Percentiles rank a stretch among this genome's conserved stretches.
Conservation (phyloP, 2,797 vertebrate genomes). For the Schizothorax lantsangensis region DNA sequence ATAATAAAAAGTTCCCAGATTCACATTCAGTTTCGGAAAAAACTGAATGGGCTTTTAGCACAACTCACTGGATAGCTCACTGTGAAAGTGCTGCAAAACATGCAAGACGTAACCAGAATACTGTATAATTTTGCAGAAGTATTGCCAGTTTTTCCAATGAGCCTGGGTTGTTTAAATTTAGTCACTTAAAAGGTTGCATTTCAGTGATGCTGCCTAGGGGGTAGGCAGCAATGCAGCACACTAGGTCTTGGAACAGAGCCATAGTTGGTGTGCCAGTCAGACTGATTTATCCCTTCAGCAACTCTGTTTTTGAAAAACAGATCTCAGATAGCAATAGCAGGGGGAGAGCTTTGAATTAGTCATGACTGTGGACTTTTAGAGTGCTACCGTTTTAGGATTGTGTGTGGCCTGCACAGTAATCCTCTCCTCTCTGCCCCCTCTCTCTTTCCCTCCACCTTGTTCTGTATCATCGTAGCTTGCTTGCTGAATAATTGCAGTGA, state of each 20-base stretch:
- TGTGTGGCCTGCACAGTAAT: conserved; percentile 50
- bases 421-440: conserved; percentile 49
- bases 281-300: conserved; percentile 48
- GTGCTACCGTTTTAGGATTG: conserved; percentile 57
- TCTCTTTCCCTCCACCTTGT: conserved; percentile 46
- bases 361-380: conserved; percentile 65
- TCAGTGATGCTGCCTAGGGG: neutral
- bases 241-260: conserved; percentile 28
- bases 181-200: neutral
- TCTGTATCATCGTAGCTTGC: conserved; percentile 56
- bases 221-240: neutral
- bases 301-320: conserved; percentile 58
- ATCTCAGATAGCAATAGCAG: conserved; percentile 54
- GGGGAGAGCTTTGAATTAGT: conserved; percentile 65
- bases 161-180: neutral
- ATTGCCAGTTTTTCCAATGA: neutral
- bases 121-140: neutral
- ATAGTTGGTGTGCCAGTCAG: conserved; percentile 10
- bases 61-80: neutral
- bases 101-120: neutral
- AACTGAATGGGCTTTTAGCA: neutral
- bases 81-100: neutral
- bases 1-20: neutral
- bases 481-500: conserved; percentile 83
- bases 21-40: neutral